Percentiles rank a stretch among this genome's conserved stretches.
These are phyloP conservation scores for Parasteatoda tepidariorum DNA, from an alignment of 1,140 invertebrate genomes.

Conservation along the genomic window DNA sequence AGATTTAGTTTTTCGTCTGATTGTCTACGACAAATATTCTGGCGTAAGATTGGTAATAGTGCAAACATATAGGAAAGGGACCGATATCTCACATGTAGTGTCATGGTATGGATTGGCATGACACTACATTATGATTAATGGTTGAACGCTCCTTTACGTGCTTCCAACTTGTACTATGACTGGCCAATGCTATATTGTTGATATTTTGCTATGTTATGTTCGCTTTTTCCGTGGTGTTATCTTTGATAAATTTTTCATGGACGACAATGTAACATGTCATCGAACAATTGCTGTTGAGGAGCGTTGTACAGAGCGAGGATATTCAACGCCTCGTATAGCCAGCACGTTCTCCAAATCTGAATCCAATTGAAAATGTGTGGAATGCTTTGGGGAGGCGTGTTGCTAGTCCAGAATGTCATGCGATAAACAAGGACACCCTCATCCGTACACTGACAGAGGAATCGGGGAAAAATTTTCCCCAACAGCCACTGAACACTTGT, in stretches of 20 bases:
- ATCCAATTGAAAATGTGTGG: not conserved
- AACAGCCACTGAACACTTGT: not conserved
- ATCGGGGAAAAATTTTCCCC: too few species aligned
- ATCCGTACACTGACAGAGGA: not conserved
- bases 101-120: not conserved
- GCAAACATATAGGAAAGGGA: not conserved
- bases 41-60: not conserved
- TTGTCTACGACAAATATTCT: not conserved
- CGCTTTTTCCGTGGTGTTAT: not conserved
- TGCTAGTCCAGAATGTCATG: not conserved
- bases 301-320: not conserved
- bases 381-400: too few species aligned
- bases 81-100: not conserved
- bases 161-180: not conserved
- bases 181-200: not conserved
- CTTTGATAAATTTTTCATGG: conserved; percentile 5
- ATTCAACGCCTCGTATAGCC: not conserved
- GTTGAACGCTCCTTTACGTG: not conserved
- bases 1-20: not conserved
- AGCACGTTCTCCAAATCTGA: not conserved
- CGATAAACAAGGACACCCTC: not conserved
- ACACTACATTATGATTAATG: not conserved
- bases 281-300: not conserved
- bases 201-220: not conserved
- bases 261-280: not conserved